phyloP scores from a whole-genome alignment of 30 jellyfish, hydroid and myxozoan species.

The Cassiopea xamachana region DNA sequence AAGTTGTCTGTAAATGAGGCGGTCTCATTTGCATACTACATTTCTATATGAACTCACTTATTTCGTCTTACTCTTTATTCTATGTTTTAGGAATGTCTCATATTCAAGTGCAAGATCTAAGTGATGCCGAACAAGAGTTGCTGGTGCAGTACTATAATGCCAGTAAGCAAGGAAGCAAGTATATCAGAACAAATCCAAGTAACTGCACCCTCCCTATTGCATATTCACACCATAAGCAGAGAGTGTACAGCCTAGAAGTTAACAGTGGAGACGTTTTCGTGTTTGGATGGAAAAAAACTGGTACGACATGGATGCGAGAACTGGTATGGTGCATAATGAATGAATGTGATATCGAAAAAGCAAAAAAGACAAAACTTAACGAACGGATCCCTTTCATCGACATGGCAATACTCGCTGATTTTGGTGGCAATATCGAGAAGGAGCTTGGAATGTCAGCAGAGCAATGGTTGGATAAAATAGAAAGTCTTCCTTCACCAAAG shows the following conservation, averaged over 20 bases:
- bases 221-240: slow-evolving; percentile 15
- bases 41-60: no score
- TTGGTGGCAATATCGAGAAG: slow-evolving; percentile 14
- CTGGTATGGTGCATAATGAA: slow-evolving; percentile 49
- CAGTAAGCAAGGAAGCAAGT: slow-evolving; percentile 15
- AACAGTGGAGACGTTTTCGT: slow-evolving; percentile 22
- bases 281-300: slow-evolving; percentile 49
- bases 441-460: slow-evolving; percentile 37
- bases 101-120: background rate
- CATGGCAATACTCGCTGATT: slow-evolving; percentile 42
- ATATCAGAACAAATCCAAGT: slow-evolving; percentile 40
- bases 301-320: slow-evolving; percentile 65
- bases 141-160: background rate
- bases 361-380: slow-evolving; percentile 8
- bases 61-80: background rate
- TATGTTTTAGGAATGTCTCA: slow-evolving; percentile 5
- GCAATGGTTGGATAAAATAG: slow-evolving; percentile 11
- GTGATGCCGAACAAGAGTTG: slow-evolving; percentile 26
- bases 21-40: no score
- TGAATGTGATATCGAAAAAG: slow-evolving; percentile 22
- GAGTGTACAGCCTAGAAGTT: slow-evolving; percentile 36
- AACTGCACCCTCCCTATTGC: slow-evolving; percentile 38
- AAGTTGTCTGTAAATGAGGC: no score
- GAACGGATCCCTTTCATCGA: slow-evolving; percentile 57
- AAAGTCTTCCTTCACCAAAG: slow-evolving; percentile 49